Percentiles rank a stretch among this genome's conserved stretches.
These are phyloP conservation scores for Drosophila sp. DNA, from an alignment of 1,140 invertebrate genomes.

Conservation along the genomic window DNA sequence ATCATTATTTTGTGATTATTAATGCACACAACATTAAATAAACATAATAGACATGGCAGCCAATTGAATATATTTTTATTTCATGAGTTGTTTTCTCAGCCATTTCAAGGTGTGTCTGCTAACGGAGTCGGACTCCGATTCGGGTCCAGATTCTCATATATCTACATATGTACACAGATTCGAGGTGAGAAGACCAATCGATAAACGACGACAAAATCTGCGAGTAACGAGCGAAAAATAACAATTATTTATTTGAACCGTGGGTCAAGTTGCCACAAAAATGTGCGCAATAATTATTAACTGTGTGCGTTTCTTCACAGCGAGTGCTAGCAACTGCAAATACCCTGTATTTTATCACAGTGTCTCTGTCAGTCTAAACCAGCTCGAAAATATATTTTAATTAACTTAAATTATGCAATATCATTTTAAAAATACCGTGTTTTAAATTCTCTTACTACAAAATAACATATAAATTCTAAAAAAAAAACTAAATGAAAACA, in stretches of 20 bases:
- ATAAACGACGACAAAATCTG: conserved; percentile 8
- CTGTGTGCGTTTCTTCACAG: not conserved
- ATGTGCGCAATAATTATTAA: conserved; percentile 28
- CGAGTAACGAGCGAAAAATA: conserved; percentile 43
- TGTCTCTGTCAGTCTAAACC: too few species aligned
- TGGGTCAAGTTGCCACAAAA: conserved; percentile 54
- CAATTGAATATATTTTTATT: conserved; percentile 58
- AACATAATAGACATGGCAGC: conserved; percentile 49
- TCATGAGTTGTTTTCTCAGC: conserved; percentile 64
- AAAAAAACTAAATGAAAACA: too few species aligned
- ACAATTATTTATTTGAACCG: conserved; percentile 73
- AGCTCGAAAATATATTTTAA: too few species aligned
- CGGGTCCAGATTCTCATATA: not conserved
- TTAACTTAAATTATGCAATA: too few species aligned
- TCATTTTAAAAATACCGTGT: not conserved
- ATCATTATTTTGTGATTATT: conserved; percentile 79
- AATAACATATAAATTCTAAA: too few species aligned
- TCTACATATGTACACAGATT: not conserved
- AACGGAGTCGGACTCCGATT: conserved; percentile 3
- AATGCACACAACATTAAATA: conserved; percentile 59
- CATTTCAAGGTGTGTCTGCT: conserved; percentile 33
- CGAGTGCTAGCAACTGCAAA: too few species aligned
- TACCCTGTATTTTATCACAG: not conserved
- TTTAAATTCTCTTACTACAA: too few species aligned
- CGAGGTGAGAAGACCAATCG: conserved; percentile 29